These are phyloP conservation scores for Falco naumanni DNA, from an alignment of 2,797 vertebrate species.

Conservation along the genomic window DNA sequence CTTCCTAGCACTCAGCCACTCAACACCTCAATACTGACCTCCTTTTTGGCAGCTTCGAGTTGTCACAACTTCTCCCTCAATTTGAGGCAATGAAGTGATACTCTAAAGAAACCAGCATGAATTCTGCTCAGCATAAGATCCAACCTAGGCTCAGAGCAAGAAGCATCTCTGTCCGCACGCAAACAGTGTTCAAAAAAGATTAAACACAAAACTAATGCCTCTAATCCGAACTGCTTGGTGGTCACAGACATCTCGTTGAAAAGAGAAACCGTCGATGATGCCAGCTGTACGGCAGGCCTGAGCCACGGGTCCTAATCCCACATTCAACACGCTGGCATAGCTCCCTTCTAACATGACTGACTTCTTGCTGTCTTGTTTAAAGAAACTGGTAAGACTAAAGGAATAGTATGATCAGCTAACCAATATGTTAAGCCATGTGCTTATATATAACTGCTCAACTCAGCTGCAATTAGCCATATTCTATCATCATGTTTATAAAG, in stretches of 20 bases:
- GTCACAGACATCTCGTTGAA: neutral
- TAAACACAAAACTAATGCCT: conserved; percentile 31
- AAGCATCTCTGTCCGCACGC: neutral
- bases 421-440: conserved; percentile 32
- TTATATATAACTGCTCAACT: conserved; percentile 38
- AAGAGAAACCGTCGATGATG: neutral
- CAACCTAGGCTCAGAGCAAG: neutral
- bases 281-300: neutral
- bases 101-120: conserved; percentile 19
- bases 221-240: conserved; percentile 30
- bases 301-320: conserved; percentile 12
- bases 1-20: conserved; percentile 31
- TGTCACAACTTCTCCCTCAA: neutral
- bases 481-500: conserved; percentile 24
- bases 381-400: conserved; percentile 2
- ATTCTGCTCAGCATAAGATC: neutral
- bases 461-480: conserved; percentile 11
- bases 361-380: neutral
- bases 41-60: neutral
- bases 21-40: conserved; percentile 23
- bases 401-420: conserved; percentile 18
- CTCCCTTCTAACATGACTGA: neutral
- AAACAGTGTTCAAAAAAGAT: conserved; percentile 16
- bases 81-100: conserved; percentile 23
- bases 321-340: neutral